phyloP scores from a whole-genome alignment of 1,140 invertebrate genomes.

The Cydia pomonella region DNA sequence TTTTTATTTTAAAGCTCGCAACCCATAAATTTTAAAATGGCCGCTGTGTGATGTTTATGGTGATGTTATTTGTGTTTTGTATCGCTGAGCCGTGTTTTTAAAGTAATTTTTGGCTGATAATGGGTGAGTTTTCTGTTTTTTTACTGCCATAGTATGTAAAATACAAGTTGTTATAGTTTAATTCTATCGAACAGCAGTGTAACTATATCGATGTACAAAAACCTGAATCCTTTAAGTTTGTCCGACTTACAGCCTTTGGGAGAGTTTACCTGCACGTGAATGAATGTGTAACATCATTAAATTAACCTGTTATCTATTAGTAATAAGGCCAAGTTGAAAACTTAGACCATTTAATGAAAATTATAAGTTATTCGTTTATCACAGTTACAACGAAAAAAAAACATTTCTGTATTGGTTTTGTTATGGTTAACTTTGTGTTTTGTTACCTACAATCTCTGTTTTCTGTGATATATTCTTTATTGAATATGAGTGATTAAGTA shows the following conservation, averaged over 20 bases:
- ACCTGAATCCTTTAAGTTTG: conserved; percentile 16
- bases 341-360: background rate
- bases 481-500: too few species aligned
- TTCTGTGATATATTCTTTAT: background rate
- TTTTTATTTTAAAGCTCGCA: conserved; percentile 46
- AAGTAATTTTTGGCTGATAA: conserved; percentile 49
- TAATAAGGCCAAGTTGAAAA: background rate
- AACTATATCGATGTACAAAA: background rate
- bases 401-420: background rate
- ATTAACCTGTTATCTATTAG: background rate
- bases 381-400: background rate
- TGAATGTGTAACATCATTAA: background rate
- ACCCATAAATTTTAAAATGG: conserved; percentile 63
- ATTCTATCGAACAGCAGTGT: background rate
- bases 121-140: conserved; percentile 58
- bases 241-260: background rate
- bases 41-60: conserved; percentile 68
- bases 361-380: background rate
- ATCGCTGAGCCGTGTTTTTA: conserved; percentile 52
- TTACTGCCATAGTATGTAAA: background rate
- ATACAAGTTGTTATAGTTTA: background rate
- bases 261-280: background rate
- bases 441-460: background rate
- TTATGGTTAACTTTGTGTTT: conserved; percentile 27
- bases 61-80: conserved; percentile 63